These are phyloP conservation scores for Ctenosaura bakeri DNA, from an alignment of 2,797 vertebrate genomes.

Conservation along the genomic window DNA sequence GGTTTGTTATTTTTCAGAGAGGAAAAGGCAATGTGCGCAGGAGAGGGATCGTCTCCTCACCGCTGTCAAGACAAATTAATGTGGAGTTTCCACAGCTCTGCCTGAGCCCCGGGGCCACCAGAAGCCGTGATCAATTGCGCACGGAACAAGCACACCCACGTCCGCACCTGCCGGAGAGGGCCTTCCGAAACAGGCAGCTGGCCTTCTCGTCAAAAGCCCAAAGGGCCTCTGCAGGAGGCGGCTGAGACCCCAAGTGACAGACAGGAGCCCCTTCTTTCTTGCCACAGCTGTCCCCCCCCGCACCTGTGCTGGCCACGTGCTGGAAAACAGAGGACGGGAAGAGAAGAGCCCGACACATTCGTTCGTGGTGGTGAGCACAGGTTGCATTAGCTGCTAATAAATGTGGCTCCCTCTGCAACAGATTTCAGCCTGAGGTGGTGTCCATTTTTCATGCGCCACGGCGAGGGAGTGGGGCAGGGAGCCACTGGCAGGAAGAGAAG, in stretches of 20 bases:
- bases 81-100: background rate
- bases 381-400: conserved; percentile 79
- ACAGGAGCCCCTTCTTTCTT: conserved; percentile 13
- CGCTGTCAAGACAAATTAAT: conserved; percentile 28
- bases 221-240: background rate
- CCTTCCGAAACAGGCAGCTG: conserved; percentile 10
- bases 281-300: background rate
- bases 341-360: accelerated
- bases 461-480: conserved; percentile 57
- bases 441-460: conserved; percentile 78
- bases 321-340: conserved; percentile 22
- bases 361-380: background rate
- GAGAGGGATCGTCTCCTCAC: background rate
- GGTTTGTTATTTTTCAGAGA: conserved; percentile 35
- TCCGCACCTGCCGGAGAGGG: too few relatives aligned
- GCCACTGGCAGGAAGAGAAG: conserved; percentile 73
- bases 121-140: background rate
- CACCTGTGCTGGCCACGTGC: background rate
- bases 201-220: background rate
- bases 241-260: background rate
- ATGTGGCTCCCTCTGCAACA: conserved; percentile 78
- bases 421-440: conserved; percentile 79
- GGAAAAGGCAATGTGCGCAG: background rate
- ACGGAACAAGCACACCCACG: conserved; percentile 11
- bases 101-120: conserved; percentile 11